phyloP scores from a whole-genome alignment of 1,140 invertebrate genomes.

The Scaptomyza montana region DNA sequence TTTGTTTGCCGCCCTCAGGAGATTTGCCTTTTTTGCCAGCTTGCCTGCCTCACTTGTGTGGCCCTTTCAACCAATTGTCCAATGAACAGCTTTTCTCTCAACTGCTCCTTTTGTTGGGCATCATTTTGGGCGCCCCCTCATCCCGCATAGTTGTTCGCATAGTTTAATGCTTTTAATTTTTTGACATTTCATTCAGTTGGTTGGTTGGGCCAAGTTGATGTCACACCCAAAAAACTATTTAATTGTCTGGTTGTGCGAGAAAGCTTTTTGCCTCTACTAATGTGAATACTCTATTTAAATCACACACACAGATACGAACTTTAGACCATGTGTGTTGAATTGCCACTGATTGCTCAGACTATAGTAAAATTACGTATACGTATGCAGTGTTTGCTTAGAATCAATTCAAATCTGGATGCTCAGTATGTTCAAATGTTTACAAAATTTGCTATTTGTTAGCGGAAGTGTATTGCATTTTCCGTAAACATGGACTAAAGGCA shows the following conservation, averaged over 20 bases:
- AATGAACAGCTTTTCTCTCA: conserved; percentile 42
- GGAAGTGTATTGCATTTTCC: conserved; percentile 61
- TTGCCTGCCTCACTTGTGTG: conserved; percentile 2
- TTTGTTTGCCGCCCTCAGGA: conserved; percentile 46
- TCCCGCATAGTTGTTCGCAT: conserved; percentile 32
- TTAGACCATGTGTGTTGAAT: neutral
- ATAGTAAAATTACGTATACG: conserved; percentile 21
- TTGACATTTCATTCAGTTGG: conserved; percentile 47
- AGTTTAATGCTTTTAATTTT: conserved; percentile 72
- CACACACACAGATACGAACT: neutral
- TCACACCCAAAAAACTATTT: conserved; percentile 38
- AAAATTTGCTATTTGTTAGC: conserved; percentile 57
- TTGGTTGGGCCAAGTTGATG: conserved; percentile 46
- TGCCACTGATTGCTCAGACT: neutral
- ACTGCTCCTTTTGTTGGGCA: conserved; percentile 29
- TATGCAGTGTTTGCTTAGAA: conserved; percentile 50
- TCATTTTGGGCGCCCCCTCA: neutral
- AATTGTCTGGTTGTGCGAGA: conserved; percentile 44
- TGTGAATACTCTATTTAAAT: conserved; percentile 8
- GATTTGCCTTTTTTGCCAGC: conserved; percentile 43
- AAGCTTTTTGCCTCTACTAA: conserved; percentile 46
- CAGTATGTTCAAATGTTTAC: conserved; percentile 54
- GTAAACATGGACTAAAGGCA: conserved; percentile 30
- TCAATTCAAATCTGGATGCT: conserved; percentile 23
- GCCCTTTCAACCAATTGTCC: conserved; percentile 21